Base-by-base conservation (phyloP, 2,888 invertebrate species). In the Zygothrica quintamaculata region DNA sequence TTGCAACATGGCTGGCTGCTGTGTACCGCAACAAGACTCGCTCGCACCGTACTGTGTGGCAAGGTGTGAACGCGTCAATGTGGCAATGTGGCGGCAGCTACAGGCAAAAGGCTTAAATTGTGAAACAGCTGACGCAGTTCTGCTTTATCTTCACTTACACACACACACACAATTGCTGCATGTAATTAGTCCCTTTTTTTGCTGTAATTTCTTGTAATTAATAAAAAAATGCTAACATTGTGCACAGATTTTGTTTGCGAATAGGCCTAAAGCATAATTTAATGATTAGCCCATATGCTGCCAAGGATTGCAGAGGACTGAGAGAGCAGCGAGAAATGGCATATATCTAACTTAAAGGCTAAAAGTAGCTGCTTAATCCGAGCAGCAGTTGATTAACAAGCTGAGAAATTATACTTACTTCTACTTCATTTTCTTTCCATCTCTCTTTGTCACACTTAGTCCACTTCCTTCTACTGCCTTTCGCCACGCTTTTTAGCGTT, bases 11-110 rank as follows among this genome's bases (percentile, higher is more conserved):
- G 1, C 8, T 2, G 3, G 9, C 25, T 16, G 4, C 8, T 44
- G 25, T n/a, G 15, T 26, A 33, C n/a, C 25, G 43, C 22, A 15
- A 5, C 11, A 26, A 31, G 26, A 25, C 13, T 11, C 4, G 31
- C 34, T n/a, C 26, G 16, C 26, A n/a, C n/a, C n/a, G n/a, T n/a
- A n/a, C n/a, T n/a, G n/a, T 40, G 11, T 44, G 47, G 18, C 65
- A 76, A 88, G 81, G 88, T 88, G 88, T 87, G 84, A 87, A 87
- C 66, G 81, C 79, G 88, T 77, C 75, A 88, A 88, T 77, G 77
- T 75, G 84, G 67, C 65, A 75, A 74, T 74, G 64, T 50, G 22
- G 43, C 29, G 37, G 53, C 56, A 47, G 75, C 56, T 75, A 52
- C 62, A 53, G 80, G 77, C 80, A 64, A 52, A 65, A 53, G 80